These are phyloP conservation scores for Sebastes itinus DNA, from an alignment of 2,797 vertebrate genomes.

Conservation along the genomic window DNA sequence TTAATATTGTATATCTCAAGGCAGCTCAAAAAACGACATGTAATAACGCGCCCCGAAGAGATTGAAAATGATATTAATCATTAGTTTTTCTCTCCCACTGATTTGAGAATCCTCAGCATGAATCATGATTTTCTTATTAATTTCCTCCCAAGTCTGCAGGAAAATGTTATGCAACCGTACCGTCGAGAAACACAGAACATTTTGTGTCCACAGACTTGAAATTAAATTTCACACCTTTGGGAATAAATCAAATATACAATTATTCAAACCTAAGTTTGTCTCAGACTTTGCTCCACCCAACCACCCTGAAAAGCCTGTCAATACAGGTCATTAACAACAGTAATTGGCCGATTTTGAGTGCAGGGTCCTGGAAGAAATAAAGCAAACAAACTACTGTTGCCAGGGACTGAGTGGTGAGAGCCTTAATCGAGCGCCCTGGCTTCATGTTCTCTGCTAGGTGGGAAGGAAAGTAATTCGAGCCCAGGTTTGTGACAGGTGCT, in stretches of 20 bases:
- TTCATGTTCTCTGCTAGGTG: conserved; percentile 31
- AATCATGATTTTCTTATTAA: neutral
- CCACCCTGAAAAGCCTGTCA: neutral
- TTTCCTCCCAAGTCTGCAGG: neutral
- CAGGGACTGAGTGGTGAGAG: conserved; percentile 33
- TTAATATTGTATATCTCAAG: neutral
- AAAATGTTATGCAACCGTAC: neutral
- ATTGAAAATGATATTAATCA: neutral
- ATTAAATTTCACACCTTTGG: conserved; percentile 17
- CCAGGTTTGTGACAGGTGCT: conserved; percentile 75
- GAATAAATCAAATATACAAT: conserved; percentile 34
- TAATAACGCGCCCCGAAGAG: neutral
- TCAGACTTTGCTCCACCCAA: neutral
- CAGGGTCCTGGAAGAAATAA: conserved; percentile 39
- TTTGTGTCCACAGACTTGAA: conserved; percentile 1
- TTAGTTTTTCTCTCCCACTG: neutral
- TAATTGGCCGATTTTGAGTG: conserved; percentile 40
- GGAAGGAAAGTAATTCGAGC: conserved; percentile 71
- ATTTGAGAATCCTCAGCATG: neutral
- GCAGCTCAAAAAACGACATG: neutral
- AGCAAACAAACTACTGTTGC: conserved; percentile 30
- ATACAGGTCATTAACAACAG: conserved; percentile 32
- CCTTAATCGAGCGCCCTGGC: conserved; percentile 39
- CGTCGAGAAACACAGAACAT: conserved; percentile 1
- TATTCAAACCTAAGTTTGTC: conserved; percentile 12